Evolutionary conservation across 2,888 invertebrate genomes (phyloP), one percentile per base, ranked within the genome.

Genomic region (Itoplectis maculator): DNA sequence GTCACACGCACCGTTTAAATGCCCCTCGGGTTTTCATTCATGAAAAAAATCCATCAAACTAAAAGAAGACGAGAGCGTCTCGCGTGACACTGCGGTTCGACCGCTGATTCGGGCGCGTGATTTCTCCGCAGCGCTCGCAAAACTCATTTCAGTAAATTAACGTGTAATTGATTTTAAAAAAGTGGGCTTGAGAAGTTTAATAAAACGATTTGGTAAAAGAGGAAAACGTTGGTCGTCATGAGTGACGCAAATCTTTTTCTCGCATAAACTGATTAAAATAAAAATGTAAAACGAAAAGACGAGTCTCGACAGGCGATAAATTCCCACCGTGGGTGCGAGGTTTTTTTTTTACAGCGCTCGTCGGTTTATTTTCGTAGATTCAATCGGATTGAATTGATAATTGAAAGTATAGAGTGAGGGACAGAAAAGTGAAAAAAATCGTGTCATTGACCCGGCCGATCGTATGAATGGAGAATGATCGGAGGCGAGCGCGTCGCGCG

Each of bases 11-110:
- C 61, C 65, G 65, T 80, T 76, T 66, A 68, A 77, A 70, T 80
- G 80, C 3, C 80, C 81, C 79, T 79, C 85, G 49, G 65, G 79
- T 69, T 69, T 61, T 79, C 79, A 81, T 84, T 86, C 85, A 81
- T 69, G 56, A 45, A 69, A 47, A 75, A 20, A 37, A 18, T 49
- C 18, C 51, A 45, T n/a, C n/a, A 29, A 29, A 29, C 2, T 3
- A 29, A 29, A 29, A 29, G 5, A 54, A 54, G 4, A 56, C 20
- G 20, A 13, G 11, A 35, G 51, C n/a, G n/a, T 47, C 66, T 47
- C 47, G 29, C n/a, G 47, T 29, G 61, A 66, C 23, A 8, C 29
- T n/a, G 0, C 15, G 20, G 42, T 40, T n/a, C 2, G n/a, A 45
- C 7, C 7, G n/a, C n/a, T 7, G 29, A 29, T 29, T 29, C 29